Conservation (phyloP, 2,888 invertebrate species). For the Anoplius nigerrimus region DNA sequence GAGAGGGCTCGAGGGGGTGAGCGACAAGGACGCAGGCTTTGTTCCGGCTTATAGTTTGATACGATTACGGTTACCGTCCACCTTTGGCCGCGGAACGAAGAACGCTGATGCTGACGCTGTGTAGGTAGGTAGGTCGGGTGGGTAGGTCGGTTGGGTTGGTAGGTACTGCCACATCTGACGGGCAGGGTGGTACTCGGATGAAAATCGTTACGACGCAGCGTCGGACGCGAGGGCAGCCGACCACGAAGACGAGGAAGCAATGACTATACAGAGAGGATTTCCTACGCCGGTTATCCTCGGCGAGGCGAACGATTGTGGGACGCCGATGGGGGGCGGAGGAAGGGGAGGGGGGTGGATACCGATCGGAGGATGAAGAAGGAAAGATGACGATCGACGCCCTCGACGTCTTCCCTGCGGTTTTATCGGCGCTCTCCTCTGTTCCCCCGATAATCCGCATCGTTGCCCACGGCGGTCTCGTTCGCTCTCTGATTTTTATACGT, state of each 20-base stretch:
- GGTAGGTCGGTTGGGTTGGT: too few relatives aligned
- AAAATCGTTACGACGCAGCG: constrained; percentile 39
- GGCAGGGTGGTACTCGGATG: neutral
- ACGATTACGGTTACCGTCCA: too few relatives aligned
- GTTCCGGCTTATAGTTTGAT: too few relatives aligned
- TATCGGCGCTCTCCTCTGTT: constrained; percentile 33
- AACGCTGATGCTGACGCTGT: too few relatives aligned
- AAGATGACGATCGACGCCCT: constrained; percentile 29
- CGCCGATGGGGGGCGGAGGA: too few relatives aligned
- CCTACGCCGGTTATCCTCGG: constrained; percentile 32
- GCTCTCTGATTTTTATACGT: constrained; percentile 39
- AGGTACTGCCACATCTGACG: too few relatives aligned
- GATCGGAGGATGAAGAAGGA: neutral
- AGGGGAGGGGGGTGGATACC: too few relatives aligned
- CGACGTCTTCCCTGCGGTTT: constrained; percentile 36
- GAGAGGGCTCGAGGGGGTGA: too few relatives aligned
- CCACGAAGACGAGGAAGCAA: constrained; percentile 37
- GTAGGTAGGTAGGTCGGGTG: too few relatives aligned
- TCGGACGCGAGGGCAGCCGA: constrained; percentile 34
- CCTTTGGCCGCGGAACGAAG: too few relatives aligned
- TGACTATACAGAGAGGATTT: constrained; percentile 32
- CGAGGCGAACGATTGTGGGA: constrained; percentile 36
- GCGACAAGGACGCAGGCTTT: too few relatives aligned
- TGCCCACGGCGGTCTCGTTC: constrained; percentile 21
- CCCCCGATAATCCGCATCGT: constrained; percentile 38